These are phyloP conservation scores for Gymnodraco acuticeps DNA, from an alignment of 2,797 vertebrate genomes.

Conservation along the genomic window DNA sequence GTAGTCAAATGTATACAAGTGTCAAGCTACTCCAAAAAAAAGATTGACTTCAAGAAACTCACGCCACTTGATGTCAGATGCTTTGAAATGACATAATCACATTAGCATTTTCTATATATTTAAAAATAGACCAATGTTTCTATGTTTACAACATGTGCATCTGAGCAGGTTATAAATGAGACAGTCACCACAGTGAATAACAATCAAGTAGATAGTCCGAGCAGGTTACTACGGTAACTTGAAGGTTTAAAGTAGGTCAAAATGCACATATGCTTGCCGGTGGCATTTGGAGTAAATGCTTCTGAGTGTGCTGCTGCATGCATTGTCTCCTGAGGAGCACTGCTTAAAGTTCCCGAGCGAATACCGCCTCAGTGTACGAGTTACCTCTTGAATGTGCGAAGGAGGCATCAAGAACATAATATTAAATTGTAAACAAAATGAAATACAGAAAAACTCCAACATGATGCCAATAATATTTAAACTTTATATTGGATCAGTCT, in stretches of 20 bases:
- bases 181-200: background rate
- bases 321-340: conserved; percentile 12
- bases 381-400: background rate
- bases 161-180: background rate
- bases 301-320: conserved; percentile 13
- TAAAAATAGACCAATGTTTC: background rate
- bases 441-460: background rate
- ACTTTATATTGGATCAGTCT: background rate
- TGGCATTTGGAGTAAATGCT: conserved; percentile 31
- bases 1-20: conserved; percentile 8
- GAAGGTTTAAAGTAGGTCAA: conserved; percentile 51
- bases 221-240: conserved; percentile 25
- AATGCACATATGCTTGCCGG: conserved; percentile 26
- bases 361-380: background rate
- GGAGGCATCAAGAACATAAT: background rate
- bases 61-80: background rate
- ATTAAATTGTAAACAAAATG: background rate
- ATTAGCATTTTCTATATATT: background rate
- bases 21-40: conserved; percentile 19
- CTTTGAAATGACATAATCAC: conserved; percentile 6
- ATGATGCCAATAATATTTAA: background rate
- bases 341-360: conserved; percentile 19
- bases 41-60: conserved; percentile 1
- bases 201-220: background rate
- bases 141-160: background rate